Evolutionary conservation across 2,113 vertebrate genomes (phyloP).

Genomic region (Sturnira hondurensis): DNA sequence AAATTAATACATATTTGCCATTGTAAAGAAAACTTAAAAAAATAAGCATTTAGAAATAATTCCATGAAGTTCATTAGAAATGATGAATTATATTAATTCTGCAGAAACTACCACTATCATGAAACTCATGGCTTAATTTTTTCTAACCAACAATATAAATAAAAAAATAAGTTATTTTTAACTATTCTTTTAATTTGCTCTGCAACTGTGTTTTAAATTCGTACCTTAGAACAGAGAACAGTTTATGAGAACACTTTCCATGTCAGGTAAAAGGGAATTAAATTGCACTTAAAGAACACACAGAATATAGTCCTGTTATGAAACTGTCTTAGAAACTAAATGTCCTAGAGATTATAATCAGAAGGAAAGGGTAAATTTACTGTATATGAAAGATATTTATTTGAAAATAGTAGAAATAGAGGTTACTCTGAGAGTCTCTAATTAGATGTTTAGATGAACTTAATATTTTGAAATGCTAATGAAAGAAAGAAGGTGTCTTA

Average conservation of each 20-base stretch:
- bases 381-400: background rate
- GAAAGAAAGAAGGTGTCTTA: background rate
- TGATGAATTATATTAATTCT: background rate
- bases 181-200: background rate
- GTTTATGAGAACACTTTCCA: background rate
- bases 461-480: conserved; percentile 16
- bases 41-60: background rate
- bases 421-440: background rate
- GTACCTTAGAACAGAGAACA: background rate
- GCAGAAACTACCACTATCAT: background rate
- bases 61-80: background rate
- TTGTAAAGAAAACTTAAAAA: background rate
- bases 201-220: background rate
- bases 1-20: background rate
- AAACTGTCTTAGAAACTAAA: background rate
- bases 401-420: background rate
- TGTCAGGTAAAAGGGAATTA: background rate
- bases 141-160: background rate
- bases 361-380: background rate
- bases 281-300: background rate
- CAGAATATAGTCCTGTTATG: background rate
- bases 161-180: conserved; percentile 13
- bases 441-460: background rate
- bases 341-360: background rate
- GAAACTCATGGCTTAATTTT: background rate